phyloP scores from a whole-genome alignment of 1,140 invertebrate genomes.

The Leptinotarsa undecemlineata region DNA sequence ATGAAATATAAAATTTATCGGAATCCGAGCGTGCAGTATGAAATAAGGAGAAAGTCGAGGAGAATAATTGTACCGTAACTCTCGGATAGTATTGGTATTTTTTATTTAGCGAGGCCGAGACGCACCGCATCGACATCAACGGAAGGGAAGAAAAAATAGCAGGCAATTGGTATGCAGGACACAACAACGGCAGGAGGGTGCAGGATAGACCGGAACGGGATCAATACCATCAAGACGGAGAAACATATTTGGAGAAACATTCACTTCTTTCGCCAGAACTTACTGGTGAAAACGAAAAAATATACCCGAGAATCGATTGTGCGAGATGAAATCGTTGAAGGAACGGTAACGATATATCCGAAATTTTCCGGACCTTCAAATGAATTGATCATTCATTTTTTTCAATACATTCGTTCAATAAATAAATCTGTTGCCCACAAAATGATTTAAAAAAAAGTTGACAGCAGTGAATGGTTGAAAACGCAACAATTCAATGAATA shows the following conservation, averaged over 20 bases:
- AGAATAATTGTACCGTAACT: slow-evolving; percentile 42
- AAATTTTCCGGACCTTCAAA: no score
- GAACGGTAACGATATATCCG: no score
- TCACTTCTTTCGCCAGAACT: slow-evolving; percentile 22
- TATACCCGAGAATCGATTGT: neutral
- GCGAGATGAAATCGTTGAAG: no score
- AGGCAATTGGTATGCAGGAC: slow-evolving; percentile 54
- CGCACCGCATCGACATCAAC: slow-evolving; percentile 27
- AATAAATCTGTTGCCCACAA: no score
- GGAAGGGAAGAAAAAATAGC: slow-evolving; percentile 49
- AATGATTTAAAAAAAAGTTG: no score
- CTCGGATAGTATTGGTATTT: slow-evolving; percentile 44
- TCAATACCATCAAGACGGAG: slow-evolving; percentile 45
- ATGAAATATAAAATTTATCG: slow-evolving; percentile 11
- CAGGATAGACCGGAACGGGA: slow-evolving; percentile 43
- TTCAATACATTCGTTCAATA: no score
- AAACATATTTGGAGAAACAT: slow-evolving; percentile 37
- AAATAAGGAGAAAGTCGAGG: slow-evolving; percentile 18
- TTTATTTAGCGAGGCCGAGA: slow-evolving; percentile 40
- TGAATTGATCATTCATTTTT: no score
- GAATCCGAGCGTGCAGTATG: slow-evolving; percentile 2
- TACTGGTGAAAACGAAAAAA: neutral
- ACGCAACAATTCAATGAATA: no score
- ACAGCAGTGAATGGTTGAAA: no score
- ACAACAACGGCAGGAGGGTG: slow-evolving; percentile 40